A percentile compares a stretch with the other conserved stretches of the same genome.
phyloP scores from a whole-genome alignment of 2,797 vertebrate species.

The Harpagifer antarcticus region DNA sequence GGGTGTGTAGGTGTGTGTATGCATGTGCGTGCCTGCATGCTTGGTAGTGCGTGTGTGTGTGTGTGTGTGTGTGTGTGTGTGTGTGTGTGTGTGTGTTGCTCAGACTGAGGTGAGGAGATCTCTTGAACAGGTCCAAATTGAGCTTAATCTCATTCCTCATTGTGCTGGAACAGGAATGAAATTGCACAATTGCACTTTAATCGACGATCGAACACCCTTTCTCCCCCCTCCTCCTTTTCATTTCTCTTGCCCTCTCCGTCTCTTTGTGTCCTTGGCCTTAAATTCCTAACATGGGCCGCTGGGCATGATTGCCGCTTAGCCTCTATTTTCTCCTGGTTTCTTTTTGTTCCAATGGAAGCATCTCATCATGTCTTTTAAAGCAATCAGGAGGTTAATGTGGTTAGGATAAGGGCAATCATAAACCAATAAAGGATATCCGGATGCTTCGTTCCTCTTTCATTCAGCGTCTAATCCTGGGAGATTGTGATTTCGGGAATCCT shows the following conservation, averaged over 20 bases:
- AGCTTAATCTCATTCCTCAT: slow-evolving; percentile 90
- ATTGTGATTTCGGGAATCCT: slow-evolving; percentile 77
- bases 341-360: slow-evolving; percentile 77
- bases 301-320: slow-evolving; percentile 79
- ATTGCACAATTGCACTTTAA: slow-evolving; percentile 89
- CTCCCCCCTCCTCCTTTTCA: slow-evolving; percentile 34
- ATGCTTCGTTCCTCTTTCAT: slow-evolving; percentile 66
- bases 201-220: slow-evolving; percentile 75
- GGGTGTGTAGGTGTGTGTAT: slow-evolving; percentile 70
- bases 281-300: slow-evolving; percentile 70
- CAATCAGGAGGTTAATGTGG: slow-evolving; percentile 87
- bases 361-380: slow-evolving; percentile 84
- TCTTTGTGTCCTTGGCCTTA: slow-evolving; percentile 73
- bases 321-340: slow-evolving; percentile 69
- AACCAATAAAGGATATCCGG: slow-evolving; percentile 85
- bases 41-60: slow-evolving; percentile 13
- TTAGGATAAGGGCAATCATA: slow-evolving; percentile 85
- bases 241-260: slow-evolving; percentile 39
- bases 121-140: slow-evolving; percentile 88
- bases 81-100: slow-evolving; percentile 48
- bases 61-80: slow-evolving; percentile 59
- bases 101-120: slow-evolving; percentile 85
- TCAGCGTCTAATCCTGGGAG: slow-evolving; percentile 80
- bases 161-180: slow-evolving; percentile 87
- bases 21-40: slow-evolving; percentile 37